These are phyloP conservation scores for Oxyura jamaicensis DNA, from an alignment of 2,113 vertebrate species.

Conservation along the genomic window DNA sequence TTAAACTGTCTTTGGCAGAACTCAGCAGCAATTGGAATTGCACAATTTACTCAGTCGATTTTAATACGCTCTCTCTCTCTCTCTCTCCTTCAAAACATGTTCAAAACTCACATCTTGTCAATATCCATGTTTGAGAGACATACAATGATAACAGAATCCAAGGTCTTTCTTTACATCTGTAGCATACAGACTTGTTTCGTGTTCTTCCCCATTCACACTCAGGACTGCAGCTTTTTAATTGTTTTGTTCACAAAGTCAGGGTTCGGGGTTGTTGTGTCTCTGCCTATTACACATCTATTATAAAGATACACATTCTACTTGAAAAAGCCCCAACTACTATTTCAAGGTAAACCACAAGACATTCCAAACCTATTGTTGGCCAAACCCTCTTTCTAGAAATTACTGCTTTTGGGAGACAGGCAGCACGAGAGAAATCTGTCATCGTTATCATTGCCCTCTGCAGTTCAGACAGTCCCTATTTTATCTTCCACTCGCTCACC, in stretches of 20 bases:
- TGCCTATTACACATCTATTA: neutral
- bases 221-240: neutral
- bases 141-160: neutral
- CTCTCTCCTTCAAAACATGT: neutral
- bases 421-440: neutral
- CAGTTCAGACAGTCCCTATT: neutral
- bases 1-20: conserved; percentile 39
- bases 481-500: neutral
- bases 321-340: neutral
- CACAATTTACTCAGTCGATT: conserved; percentile 17
- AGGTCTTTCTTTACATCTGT: neutral
- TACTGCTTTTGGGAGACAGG: neutral
- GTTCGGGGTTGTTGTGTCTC: neutral
- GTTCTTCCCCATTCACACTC: neutral
- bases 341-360: neutral
- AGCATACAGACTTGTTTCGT: neutral
- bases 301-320: neutral
- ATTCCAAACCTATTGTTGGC: neutral
- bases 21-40: conserved; percentile 39
- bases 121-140: neutral
- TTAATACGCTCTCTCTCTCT: neutral
- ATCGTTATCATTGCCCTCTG: neutral
- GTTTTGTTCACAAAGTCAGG: neutral
- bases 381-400: conserved; percentile 2
- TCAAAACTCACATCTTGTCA: conserved; percentile 20